These are phyloP conservation scores for Anguilla japonica DNA, from an alignment of 2,113 vertebrate genomes.

Conservation along the genomic window DNA sequence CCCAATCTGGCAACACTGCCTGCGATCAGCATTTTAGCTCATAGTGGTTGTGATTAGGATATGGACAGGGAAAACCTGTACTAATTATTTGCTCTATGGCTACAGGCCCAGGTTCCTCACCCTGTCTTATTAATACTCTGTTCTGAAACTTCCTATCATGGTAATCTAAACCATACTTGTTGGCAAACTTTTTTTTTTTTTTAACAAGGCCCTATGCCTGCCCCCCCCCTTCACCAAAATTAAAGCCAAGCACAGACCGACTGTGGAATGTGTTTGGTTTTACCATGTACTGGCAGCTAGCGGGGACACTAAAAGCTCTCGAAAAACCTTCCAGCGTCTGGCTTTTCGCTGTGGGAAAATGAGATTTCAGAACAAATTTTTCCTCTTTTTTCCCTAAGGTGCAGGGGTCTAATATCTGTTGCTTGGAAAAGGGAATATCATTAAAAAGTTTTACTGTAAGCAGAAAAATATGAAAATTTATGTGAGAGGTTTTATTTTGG, in stretches of 20 bases:
- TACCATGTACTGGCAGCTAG: not conserved
- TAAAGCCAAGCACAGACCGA: not conserved
- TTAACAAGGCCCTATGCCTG: not conserved
- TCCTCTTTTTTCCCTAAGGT: not conserved
- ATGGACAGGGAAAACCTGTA: too few relatives aligned
- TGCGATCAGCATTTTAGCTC: too few relatives aligned
- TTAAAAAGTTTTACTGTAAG: not conserved
- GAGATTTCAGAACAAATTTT: not conserved
- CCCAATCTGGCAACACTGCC: too few relatives aligned
- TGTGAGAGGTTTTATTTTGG: not conserved
- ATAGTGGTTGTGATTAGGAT: too few relatives aligned
- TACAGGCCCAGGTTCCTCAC: too few relatives aligned
- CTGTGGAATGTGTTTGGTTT: not conserved
- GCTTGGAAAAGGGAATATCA: not conserved
- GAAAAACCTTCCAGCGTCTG: not conserved
- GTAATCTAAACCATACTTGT: not conserved
- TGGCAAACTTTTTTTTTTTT: not conserved
- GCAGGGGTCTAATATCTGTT: not conserved
- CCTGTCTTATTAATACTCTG: not conserved
- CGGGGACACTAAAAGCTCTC: not conserved
- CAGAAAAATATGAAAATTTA: too few relatives aligned
- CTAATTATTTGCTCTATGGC: too few relatives aligned
- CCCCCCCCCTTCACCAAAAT: not conserved
- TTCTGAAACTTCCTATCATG: not conserved
- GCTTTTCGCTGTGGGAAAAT: not conserved